Percentiles rank a stretch among this genome's conserved stretches.
phyloP scores from a whole-genome alignment of 2,113 vertebrate genomes.

The Agapornis roseicollis region DNA sequence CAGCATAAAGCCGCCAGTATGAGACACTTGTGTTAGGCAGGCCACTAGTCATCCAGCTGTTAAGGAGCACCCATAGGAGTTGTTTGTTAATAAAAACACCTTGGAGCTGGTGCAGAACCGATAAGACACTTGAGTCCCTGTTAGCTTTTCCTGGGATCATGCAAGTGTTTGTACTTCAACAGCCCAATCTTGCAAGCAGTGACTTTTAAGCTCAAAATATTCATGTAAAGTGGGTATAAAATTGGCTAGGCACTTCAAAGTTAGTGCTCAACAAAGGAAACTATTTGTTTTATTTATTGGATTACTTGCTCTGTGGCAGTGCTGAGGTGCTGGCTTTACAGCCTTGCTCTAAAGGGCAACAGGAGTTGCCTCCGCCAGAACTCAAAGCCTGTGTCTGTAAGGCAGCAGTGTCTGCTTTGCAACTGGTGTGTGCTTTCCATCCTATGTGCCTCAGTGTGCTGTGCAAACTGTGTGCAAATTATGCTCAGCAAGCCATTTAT shows the following conservation, averaged over 20 bases:
- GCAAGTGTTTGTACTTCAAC: not conserved
- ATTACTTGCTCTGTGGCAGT: not conserved
- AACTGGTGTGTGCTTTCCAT: not conserved
- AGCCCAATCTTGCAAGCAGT: not conserved
- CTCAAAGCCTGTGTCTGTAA: not conserved
- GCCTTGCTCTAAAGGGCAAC: not conserved
- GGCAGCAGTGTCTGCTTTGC: not conserved
- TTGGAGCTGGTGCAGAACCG: not conserved
- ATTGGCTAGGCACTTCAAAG: not conserved
- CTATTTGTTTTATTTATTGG: not conserved
- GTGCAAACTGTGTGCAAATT: not conserved
- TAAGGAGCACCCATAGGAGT: not conserved
- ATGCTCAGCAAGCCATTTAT: not conserved
- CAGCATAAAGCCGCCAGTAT: fast-evolving
- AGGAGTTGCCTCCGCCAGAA: not conserved
- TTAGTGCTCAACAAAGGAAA: not conserved
- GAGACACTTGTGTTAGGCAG: not conserved
- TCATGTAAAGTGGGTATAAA: not conserved
- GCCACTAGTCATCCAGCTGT: not conserved
- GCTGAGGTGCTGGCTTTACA: not conserved
- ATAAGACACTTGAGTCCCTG: not conserved
- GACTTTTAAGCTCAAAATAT: not conserved
- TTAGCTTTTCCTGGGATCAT: not conserved
- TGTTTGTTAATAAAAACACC: not conserved
- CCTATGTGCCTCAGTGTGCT: fast-evolving